Percentiles rank a stretch among this genome's conserved stretches.
These are phyloP conservation scores for Oscheius sp. DNA, from an alignment of 2,888 invertebrate species.

Conservation along the genomic window DNA sequence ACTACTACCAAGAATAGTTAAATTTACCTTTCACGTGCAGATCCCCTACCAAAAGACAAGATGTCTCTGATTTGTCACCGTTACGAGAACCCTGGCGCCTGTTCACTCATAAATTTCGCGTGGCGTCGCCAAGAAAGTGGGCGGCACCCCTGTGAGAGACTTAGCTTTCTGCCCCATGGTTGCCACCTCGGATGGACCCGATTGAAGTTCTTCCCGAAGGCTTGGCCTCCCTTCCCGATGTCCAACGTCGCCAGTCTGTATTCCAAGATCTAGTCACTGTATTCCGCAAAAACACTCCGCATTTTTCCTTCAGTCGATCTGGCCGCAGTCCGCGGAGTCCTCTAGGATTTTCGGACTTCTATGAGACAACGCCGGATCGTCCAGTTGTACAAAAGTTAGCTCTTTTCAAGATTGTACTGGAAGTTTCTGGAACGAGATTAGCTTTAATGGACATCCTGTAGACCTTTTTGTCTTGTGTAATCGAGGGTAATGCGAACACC, in stretches of 20 bases:
- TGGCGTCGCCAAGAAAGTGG: conserved; percentile 22
- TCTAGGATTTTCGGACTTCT: background rate
- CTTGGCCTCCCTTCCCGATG: conserved; percentile 47
- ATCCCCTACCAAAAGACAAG: too few species aligned
- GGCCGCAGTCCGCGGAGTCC: background rate
- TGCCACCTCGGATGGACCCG: conserved; percentile 32
- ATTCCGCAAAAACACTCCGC: conserved; percentile 66
- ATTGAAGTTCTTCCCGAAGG: conserved; percentile 54
- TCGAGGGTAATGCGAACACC: too few species aligned
- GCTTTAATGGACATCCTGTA: too few species aligned
- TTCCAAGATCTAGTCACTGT: conserved; percentile 71
- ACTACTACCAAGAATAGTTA: too few species aligned
- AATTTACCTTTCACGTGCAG: too few species aligned
- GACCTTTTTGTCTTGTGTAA: too few species aligned
- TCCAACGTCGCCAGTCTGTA: conserved; percentile 64
- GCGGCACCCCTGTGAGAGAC: conserved; percentile 7
- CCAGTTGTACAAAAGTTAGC: background rate
- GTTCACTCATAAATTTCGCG: conserved; percentile 26
- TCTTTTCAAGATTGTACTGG: background rate
- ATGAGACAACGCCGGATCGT: conserved; percentile 8
- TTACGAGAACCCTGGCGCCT: background rate
- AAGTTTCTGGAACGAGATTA: too few species aligned
- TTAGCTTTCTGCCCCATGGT: conserved; percentile 20
- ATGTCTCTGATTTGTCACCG: too few species aligned
- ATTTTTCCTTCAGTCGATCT: conserved; percentile 4